Evolutionary conservation across 2,888 invertebrate species (phyloP), one percentile per base, ranked within the genome.

Genomic region (Drepanosiphum platanoidis): DNA sequence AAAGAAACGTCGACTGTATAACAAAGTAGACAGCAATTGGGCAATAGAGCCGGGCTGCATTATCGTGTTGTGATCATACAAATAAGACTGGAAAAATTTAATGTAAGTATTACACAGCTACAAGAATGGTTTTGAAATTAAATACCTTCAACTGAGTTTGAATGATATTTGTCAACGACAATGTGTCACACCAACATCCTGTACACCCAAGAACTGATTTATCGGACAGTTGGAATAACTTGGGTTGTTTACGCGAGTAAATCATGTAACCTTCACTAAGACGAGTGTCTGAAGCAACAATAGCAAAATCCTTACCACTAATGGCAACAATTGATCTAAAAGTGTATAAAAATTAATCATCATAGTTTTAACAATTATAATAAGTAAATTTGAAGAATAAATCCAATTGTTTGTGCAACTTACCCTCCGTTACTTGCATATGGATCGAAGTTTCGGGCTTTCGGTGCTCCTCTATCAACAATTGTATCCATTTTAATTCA

Each of bases 181-280:
- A 91, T 7, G 96, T 96, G 90, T 99, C 99, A 89, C 98, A 98
- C 96, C 99, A 98, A 90, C 99, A 99, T 32, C 99, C 99, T 34
- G 96, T 94, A 86, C 96, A 96, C 0, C 96, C 98, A n/a, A 99
- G 91, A 61, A 99, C 94, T 0, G 97, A 97, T 77, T 92, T 93
- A 0, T 93, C 91, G 0, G 97, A 95, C 88, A 98, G 90, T 87
- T 93, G 91, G 89, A 97, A 97, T 15, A 97, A 91, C 90, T 98
- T 98, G 87, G 95, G 94, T 89, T 96, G 96, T 86, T 96, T 93
- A 64, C 98, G 92, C 0, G 97, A 95, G 89, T 96, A 95, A 89
- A 98, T 98, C 5, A 94, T 94, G 90, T 95, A 98, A 0, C 97
- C 98, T 87, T 95, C 93, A 90, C 96, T 96, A 68, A 99, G 92